Base-by-base conservation (phyloP, 1,140 invertebrate genomes). In the Trichomalopsis sarcophagae region DNA sequence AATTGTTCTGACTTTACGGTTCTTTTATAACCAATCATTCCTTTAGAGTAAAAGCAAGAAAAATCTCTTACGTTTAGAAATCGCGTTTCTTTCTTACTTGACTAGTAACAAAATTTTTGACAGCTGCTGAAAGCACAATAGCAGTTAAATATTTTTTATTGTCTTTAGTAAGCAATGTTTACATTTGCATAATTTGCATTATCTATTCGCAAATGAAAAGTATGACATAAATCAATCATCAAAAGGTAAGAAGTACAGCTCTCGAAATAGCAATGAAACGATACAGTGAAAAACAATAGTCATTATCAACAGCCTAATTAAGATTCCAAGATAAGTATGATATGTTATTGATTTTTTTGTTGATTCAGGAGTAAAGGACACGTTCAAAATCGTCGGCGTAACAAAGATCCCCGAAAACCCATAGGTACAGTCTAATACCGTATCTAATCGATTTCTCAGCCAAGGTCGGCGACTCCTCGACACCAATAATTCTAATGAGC, bases 321-420 rank as follows among this genome's bases (percentile, higher is more conserved):
- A 23, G 44, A 47, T 23, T 76, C 44, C 44, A 50, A 44, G 23
- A 23, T n/a, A 47, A 2, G 74, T 36, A 36, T 36, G 33, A 36
- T 36, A n/a, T 55, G 50, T 40, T 81, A 81, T 81, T 33, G 80
- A 81, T 81, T 81, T 81, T 17, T 80, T 27, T 73, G 17, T 81
- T 30, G 7, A 81, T 81, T 73, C 30, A 73, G 40, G 10, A 6
- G 36, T 68, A 81, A 36, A 81, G 40, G 55, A 73, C 23, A 55
- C 68, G 11, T 10, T 71, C 17, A 71, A 71, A 30, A 71, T 30
- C 5, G 68, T 13, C 10, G 30, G 27, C 68, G 68, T 10, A 9
- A 13, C 68, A 69, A n/a, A 69, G 13, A 55, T 21, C n/a, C 7
- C 66, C 7, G n/a, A 66, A 66, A 44, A 7, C 40, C 40, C 40